A percentile compares a stretch with the other conserved stretches of the same genome.
These are phyloP conservation scores for Acanthiza pusilla DNA, from an alignment of 2,797 vertebrate species.

Conservation along the genomic window DNA sequence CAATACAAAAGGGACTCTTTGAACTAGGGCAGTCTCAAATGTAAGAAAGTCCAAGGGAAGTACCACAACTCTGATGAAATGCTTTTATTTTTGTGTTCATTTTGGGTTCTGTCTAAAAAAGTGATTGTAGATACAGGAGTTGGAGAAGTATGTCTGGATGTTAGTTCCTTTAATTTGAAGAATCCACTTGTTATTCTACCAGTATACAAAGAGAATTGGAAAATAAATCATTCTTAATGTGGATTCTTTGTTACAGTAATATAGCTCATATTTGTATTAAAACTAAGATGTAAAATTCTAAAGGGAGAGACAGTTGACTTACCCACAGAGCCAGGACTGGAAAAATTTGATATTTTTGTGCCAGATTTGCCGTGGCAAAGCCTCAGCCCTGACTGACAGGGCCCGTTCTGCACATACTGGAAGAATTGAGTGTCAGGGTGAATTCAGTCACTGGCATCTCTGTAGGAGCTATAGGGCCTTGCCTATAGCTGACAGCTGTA, in stretches of 20 bases:
- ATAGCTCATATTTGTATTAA: not conserved
- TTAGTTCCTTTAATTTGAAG: not conserved
- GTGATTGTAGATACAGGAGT: not conserved
- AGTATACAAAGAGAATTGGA: not conserved
- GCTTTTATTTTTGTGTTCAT: not conserved
- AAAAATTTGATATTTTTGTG: not conserved
- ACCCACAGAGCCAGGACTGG: not conserved
- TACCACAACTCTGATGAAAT: not conserved
- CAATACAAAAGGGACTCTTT: not conserved
- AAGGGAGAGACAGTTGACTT: not conserved
- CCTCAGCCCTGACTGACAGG: not conserved
- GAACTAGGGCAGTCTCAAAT: not conserved
- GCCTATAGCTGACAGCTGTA: not conserved
- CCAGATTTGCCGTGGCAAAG: fast-evolving
- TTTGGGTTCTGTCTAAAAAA: not conserved
- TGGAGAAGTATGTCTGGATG: not conserved
- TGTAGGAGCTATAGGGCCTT: not conserved
- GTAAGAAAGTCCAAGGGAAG: not conserved
- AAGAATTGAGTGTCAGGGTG: not conserved
- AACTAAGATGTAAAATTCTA: not conserved
- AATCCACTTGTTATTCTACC: not conserved
- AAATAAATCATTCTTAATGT: not conserved
- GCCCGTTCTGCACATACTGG: not conserved
- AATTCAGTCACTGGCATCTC: not conserved
- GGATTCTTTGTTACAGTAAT: not conserved